phyloP scores from a whole-genome alignment of 2,797 vertebrate species.

The Gallinago nigripennis region DNA sequence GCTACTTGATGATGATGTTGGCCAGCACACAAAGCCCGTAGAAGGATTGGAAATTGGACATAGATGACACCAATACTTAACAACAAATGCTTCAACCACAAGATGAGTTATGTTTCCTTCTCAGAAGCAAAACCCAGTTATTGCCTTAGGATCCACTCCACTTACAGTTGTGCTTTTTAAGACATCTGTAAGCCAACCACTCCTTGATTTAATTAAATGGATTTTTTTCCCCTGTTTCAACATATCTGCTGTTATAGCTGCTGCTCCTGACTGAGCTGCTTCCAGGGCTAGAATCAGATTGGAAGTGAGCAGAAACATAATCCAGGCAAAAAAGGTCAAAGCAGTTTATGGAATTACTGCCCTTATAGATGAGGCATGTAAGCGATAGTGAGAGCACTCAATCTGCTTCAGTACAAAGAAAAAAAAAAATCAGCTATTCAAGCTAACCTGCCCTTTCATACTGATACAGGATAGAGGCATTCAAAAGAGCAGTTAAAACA shows the following conservation, averaged over 20 bases:
- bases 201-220: constrained; percentile 6
- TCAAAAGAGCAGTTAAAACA: not conserved
- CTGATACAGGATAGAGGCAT: not conserved
- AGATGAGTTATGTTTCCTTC: not conserved
- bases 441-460: not conserved
- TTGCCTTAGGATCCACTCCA: not conserved
- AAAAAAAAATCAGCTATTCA: not conserved
- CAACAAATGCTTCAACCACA: not conserved
- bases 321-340: not conserved
- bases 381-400: not conserved
- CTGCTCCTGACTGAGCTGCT: not conserved
- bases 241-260: not conserved
- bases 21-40: not conserved
- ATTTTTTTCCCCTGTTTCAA: not conserved
- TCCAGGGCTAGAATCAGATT: not conserved
- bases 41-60: not conserved
- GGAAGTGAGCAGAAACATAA: constrained; percentile 3
- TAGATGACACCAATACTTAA: not conserved
- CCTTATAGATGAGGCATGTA: not conserved
- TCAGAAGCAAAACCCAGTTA: not conserved
- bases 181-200: not conserved
- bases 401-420: not conserved
- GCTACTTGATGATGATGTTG: not conserved
- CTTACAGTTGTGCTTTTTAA: not conserved
- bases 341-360: not conserved